phyloP scores from a whole-genome alignment of 2,888 invertebrate genomes.

The Andrena flavipes region DNA sequence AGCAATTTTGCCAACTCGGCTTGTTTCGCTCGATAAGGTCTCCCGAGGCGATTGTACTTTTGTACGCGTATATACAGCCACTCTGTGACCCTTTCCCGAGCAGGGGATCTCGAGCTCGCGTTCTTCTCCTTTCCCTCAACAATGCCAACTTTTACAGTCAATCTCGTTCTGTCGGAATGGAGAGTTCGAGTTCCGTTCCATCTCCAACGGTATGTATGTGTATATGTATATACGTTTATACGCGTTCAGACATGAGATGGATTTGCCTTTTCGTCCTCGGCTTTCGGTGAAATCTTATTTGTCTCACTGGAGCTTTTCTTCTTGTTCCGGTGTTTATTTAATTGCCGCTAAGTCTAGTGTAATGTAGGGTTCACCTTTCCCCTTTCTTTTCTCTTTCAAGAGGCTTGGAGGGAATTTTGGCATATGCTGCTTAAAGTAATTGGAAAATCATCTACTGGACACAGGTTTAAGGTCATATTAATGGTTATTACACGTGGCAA shows the following conservation, averaged over 20 bases:
- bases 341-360: neutral
- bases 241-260: constrained; percentile 19
- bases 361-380: no score
- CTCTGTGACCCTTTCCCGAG: constrained; percentile 42
- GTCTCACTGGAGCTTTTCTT: neutral
- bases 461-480: no score
- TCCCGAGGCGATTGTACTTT: constrained; percentile 54
- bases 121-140: constrained; percentile 37
- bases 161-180: constrained; percentile 58
- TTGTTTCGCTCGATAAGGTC: constrained; percentile 63
- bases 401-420: no score
- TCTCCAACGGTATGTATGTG: constrained; percentile 8
- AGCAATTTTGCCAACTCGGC: constrained; percentile 64
- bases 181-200: constrained; percentile 47
- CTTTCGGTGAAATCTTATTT: constrained; percentile 34
- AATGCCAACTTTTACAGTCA: constrained; percentile 65
- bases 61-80: constrained; percentile 12
- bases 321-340: neutral
- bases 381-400: no score
- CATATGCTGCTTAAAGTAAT: no score
- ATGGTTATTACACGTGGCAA: no score
- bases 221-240: no score
- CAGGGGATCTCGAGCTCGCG: neutral
- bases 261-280: constrained; percentile 35
- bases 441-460: no score